Conservation (phyloP, 2,888 invertebrate genomes). For the Steinernema hermaphroditum region DNA sequence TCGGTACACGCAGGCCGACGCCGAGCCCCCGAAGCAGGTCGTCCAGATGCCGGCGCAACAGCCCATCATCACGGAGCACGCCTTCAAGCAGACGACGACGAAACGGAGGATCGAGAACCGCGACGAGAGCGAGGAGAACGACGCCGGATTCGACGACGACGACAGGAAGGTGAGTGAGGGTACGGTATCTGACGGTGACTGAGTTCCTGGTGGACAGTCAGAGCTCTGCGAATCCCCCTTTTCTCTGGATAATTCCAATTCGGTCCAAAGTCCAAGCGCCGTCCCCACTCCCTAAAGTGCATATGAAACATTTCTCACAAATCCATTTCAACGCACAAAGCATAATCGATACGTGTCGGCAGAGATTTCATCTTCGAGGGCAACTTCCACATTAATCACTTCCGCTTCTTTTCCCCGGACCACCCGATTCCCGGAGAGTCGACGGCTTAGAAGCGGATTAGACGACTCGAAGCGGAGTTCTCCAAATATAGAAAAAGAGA, state of each 20-base stretch:
- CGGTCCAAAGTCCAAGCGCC: too few species aligned
- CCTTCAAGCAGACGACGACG: conserved; percentile 67
- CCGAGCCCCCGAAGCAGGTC: conserved; percentile 53
- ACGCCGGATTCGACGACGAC: conserved; percentile 37
- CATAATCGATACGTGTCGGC: conserved; percentile 18
- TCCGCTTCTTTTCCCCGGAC: background rate
- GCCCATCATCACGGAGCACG: conserved; percentile 66
- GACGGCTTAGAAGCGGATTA: too few species aligned
- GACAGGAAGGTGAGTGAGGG: conserved; percentile 36
- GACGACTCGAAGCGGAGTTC: too few species aligned
- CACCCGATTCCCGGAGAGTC: background rate
- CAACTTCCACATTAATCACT: conserved; percentile 29
- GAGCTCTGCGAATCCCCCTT: background rate
- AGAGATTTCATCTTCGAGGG: background rate
- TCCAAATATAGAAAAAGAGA: too few species aligned
- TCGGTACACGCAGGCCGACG: conserved; percentile 50
- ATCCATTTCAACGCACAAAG: background rate
- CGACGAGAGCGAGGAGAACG: conserved; percentile 51
- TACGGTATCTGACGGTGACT: conserved; percentile 25
- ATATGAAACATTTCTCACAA: background rate
- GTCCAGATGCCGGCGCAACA: conserved; percentile 63
- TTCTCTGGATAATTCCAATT: background rate
- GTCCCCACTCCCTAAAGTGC: background rate
- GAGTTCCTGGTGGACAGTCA: background rate
- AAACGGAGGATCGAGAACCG: conserved; percentile 63